phyloP scores from a whole-genome alignment of 2,797 vertebrate genomes.

The Chromis chromis region DNA sequence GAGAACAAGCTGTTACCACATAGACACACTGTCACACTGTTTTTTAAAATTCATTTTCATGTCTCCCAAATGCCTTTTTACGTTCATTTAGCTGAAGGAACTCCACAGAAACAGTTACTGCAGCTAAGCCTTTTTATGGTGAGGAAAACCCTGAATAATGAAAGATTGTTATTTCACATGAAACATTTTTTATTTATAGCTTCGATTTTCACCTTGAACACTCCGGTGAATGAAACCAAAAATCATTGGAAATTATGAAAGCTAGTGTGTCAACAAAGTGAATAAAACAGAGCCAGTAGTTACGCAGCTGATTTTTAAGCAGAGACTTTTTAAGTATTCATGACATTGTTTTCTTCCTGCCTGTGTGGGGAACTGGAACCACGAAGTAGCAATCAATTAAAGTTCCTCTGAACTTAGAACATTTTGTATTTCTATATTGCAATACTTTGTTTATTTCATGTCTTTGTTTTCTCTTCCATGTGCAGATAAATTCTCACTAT shows the following conservation, averaged over 20 bases:
- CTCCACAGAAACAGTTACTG: too few species aligned
- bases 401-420: slow-evolving; percentile 37
- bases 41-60: too few species aligned
- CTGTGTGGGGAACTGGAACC: slow-evolving; percentile 15
- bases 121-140: too few species aligned
- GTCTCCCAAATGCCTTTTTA: too few species aligned
- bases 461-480: slow-evolving; percentile 13
- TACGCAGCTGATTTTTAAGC: not conserved
- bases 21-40: too few species aligned
- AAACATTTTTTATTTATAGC: slow-evolving; percentile 6
- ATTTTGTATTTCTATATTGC: slow-evolving; percentile 17
- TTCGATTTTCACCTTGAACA: slow-evolving; percentile 5
- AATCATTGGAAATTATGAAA: not conserved
- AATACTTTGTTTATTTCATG: slow-evolving; percentile 40
- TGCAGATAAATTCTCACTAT: slow-evolving; percentile 12
- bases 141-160: too few species aligned
- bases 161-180: not conserved
- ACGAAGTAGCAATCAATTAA: slow-evolving; percentile 26
- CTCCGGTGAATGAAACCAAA: slow-evolving; percentile 4
- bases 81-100: too few species aligned
- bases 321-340: slow-evolving; percentile 21
- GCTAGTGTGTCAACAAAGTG: not conserved
- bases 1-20: too few species aligned
- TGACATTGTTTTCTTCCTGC: not conserved
- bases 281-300: not conserved